Conservation (phyloP, 2,113 vertebrate genomes). For the Accipiter virgatus region DNA sequence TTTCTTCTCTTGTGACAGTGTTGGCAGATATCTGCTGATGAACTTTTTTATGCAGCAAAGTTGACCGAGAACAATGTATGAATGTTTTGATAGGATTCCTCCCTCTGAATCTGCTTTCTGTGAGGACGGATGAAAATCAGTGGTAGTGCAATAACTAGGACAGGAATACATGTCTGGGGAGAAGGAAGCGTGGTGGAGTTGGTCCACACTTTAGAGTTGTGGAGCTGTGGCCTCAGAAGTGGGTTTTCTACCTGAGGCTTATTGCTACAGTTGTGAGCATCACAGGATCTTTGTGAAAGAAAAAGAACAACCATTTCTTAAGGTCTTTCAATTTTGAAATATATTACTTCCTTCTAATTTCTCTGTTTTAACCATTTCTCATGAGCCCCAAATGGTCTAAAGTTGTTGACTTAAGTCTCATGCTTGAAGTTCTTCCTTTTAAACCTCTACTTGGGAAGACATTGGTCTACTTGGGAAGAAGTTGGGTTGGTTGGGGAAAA, state of each 20-base stretch:
- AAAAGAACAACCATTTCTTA: neutral
- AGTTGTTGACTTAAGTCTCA: neutral
- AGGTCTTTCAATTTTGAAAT: neutral
- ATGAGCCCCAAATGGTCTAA: neutral
- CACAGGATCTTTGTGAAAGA: neutral
- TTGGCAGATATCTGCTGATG: neutral
- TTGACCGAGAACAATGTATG: accelerated
- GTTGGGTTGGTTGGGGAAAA: neutral
- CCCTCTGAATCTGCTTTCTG: neutral
- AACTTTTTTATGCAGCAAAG: neutral
- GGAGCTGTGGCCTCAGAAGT: neutral
- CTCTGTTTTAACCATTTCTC: neutral
- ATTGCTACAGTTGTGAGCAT: neutral
- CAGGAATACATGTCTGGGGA: neutral
- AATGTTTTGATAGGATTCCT: neutral
- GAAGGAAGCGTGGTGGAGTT: neutral
- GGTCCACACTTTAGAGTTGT: neutral
- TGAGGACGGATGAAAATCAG: neutral
- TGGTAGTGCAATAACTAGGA: neutral
- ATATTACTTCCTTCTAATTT: neutral
- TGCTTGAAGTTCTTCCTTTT: neutral
- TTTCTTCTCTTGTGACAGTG: neutral
- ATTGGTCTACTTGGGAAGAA: neutral
- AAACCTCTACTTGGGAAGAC: neutral
- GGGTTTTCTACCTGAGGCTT: neutral